phyloP scores from a whole-genome alignment of 1,140 invertebrate species.

The Stegodyphus mimosarum region DNA sequence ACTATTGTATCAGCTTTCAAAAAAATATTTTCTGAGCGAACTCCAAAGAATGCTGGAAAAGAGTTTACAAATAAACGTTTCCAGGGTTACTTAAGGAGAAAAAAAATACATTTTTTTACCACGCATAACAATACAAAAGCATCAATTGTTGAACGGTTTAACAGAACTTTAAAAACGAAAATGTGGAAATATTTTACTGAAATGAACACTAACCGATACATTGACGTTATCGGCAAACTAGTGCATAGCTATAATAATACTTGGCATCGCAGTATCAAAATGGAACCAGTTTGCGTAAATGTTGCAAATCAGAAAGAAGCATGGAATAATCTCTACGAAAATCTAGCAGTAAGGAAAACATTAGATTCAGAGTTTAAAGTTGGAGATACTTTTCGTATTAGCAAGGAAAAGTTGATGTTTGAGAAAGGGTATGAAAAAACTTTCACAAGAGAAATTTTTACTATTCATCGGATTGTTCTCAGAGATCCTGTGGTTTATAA shows the following conservation, averaged over 20 bases:
- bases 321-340: slow-evolving; percentile 49
- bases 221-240: slow-evolving; percentile 66
- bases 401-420: slow-evolving; percentile 46
- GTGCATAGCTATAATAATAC: slow-evolving; percentile 68
- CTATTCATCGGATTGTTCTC: neutral
- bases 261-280: slow-evolving; percentile 68
- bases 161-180: slow-evolving; percentile 69
- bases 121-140: slow-evolving; percentile 69
- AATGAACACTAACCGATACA: slow-evolving; percentile 67
- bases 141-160: slow-evolving; percentile 69
- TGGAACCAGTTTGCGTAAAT: slow-evolving; percentile 67
- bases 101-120: slow-evolving; percentile 68
- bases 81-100: slow-evolving; percentile 63
- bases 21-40: no score
- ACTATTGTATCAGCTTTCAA: no score
- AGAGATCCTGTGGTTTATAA: slow-evolving; percentile 23
- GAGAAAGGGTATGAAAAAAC: slow-evolving; percentile 49
- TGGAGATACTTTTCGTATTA: slow-evolving; percentile 64
- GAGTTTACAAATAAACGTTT: slow-evolving; percentile 62
- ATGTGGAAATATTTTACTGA: slow-evolving; percentile 69
- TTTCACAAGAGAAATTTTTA: slow-evolving; percentile 58
- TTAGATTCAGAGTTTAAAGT: slow-evolving; percentile 62
- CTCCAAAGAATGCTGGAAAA: slow-evolving; percentile 45
- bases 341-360: neutral
- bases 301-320: slow-evolving; percentile 63